phyloP scores from a whole-genome alignment of 2,888 invertebrate species.

The Seladonia tumulorum region DNA sequence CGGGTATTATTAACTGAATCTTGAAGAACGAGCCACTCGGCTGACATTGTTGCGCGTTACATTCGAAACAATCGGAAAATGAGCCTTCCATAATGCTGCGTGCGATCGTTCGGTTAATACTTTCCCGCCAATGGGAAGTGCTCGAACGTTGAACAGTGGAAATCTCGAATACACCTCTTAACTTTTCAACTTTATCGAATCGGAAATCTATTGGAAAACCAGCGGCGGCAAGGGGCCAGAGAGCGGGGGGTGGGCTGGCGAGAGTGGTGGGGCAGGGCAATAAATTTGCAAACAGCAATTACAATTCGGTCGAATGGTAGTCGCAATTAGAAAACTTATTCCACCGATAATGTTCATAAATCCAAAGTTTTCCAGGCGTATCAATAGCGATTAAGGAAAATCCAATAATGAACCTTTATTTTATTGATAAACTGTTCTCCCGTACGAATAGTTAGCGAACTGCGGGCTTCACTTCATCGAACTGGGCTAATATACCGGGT shows the following conservation, averaged over 20 bases:
- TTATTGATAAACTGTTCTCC: conserved; percentile 17
- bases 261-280: background rate
- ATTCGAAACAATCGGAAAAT: conserved; percentile 15
- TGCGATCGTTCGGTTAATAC: conserved; percentile 1
- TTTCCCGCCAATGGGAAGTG: background rate
- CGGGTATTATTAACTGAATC: conserved; percentile 12
- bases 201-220: conserved; percentile 25
- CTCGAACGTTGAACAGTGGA: conserved; percentile 1
- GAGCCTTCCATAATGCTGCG: background rate
- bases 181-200: conserved; percentile 38
- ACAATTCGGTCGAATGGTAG: conserved; percentile 43
- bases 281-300: conserved; percentile 49
- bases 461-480: background rate
- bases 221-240: background rate
- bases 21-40: background rate
- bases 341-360: conserved; percentile 49
- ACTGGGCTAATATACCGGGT: background rate
- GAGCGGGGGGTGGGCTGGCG: background rate
- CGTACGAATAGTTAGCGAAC: background rate
- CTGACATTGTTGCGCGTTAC: background rate
- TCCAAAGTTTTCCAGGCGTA: conserved; percentile 30
- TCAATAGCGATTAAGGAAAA: conserved; percentile 18
- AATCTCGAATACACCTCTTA: conserved; percentile 28
- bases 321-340: conserved; percentile 52
- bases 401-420: conserved; percentile 32